phyloP scores from a whole-genome alignment of 2,888 invertebrate genomes.

The Pheosia gnoma region DNA sequence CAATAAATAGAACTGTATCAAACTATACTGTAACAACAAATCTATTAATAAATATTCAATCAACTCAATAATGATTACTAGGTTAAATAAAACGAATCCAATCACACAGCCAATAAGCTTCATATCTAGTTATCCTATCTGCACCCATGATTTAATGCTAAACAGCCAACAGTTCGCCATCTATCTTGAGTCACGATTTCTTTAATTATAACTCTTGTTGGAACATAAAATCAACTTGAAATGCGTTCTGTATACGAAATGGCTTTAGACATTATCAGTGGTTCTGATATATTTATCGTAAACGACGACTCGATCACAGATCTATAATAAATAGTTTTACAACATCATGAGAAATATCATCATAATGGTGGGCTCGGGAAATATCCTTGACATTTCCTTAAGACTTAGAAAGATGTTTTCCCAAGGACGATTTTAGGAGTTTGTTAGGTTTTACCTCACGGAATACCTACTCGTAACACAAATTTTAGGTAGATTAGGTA shows the following conservation, averaged over 20 bases:
- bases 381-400: no score
- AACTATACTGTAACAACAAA: neutral
- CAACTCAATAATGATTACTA: neutral
- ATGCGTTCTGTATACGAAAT: neutral
- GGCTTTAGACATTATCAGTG: no score
- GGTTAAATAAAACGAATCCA: slow-evolving; percentile 1
- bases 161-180: neutral
- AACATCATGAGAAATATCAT: no score
- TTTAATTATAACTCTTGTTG: slow-evolving; percentile 15
- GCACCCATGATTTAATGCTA: slow-evolving; percentile 5
- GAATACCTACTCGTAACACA: neutral
- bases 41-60: slow-evolving; percentile 1
- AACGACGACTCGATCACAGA: no score
- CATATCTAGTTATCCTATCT: neutral
- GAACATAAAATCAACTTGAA: neutral
- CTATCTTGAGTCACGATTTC: slow-evolving; percentile 18
- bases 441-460: no score
- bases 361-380: no score
- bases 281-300: no score
- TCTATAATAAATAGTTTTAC: no score
- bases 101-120: neutral
- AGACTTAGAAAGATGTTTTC: no score
- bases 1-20: no score
- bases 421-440: no score
- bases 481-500: slow-evolving; percentile 5